Evolutionary conservation across 64 coral and sea anemone species (phyloP).

Genomic region (Actinia tenebrosa): DNA sequence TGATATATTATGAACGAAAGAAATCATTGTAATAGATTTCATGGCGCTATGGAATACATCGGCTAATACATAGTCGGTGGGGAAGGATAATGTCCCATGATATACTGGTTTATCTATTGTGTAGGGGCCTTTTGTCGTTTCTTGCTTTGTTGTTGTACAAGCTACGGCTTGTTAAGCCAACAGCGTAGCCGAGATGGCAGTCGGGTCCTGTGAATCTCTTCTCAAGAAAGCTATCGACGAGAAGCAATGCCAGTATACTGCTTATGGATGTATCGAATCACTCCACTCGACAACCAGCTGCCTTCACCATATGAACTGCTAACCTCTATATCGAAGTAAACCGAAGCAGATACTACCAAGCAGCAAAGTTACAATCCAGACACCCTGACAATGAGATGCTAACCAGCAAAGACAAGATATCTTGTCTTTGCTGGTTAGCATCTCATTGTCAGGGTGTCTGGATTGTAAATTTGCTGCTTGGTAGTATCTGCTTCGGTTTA

Average conservation of each 20-base stretch:
- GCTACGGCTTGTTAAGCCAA: background rate
- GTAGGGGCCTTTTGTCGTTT: constrained; percentile 14
- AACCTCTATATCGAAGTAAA: constrained; percentile 37
- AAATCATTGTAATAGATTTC: no score
- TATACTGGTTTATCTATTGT: constrained; percentile 26
- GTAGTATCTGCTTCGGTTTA: background rate
- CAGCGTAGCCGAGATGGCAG: constrained; percentile 16
- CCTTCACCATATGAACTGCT: constrained; percentile 60
- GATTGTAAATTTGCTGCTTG: background rate
- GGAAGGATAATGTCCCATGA: no score
- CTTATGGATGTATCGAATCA: constrained; percentile 58
- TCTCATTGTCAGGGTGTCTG: background rate
- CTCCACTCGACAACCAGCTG: constrained; percentile 42
- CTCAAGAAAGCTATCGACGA: constrained; percentile 40
- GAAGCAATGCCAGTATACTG: constrained; percentile 32
- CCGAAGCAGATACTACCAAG: background rate
- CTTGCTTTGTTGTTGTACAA: constrained; percentile 37
- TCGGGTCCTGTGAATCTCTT: constrained; percentile 31
- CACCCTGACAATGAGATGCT: constrained; percentile 5
- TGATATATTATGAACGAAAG: no score
- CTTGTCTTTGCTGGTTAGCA: background rate
- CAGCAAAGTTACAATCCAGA: background rate
- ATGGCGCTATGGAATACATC: no score
- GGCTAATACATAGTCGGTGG: no score
- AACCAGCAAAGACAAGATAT: background rate